Evolutionary conservation across 2,113 vertebrate species (phyloP), one percentile per base, ranked within the genome.

Genomic region (Neoarius graeffei): DNA sequence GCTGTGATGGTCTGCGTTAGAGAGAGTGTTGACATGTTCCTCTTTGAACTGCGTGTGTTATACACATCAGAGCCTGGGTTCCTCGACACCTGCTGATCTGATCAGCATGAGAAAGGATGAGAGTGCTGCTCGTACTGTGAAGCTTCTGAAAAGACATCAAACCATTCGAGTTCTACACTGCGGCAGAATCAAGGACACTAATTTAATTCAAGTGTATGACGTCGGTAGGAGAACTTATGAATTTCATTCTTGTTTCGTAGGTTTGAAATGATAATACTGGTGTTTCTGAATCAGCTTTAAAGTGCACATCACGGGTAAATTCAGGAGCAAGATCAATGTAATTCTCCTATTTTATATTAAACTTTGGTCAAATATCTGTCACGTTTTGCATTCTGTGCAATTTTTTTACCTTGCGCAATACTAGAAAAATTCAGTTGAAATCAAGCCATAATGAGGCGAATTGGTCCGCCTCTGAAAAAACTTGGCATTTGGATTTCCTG

Each of bases 1-100:
- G 19, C 10, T 48, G 30, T 48, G 1, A 62, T 82, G 3, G 5
- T 7, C 80, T 23, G 77, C 1, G 9, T 57, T 30, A 20, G 8
- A 81, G 27, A 4, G 35, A 59, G 27, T 25, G 35, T 7, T n/a
- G 35, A 48, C n/a, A 30, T 69, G 14, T 83, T 30, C 10, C 57
- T 76, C 64, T 84, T 84, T 88, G 69, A 88, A 83, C 67, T 14
- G 3, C 62, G 76, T 48, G 4, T 73, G 48, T 9, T 71, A 14
- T 57, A 42, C 85, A 88, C 42, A 84, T 86, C 54, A 88, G 88
- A 90, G 86, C 42, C 48, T 3, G 14, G 30, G 27, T 62, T 62
- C 50, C 30, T 7, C 1, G 57, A 84, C 52, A 87, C 86, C 89
- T 62, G 89, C 79, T 79, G 82, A 30, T 25, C 60, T 85, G 69